Evolutionary conservation across 2,113 vertebrate species (phyloP).

Genomic region (Urocynchramus pylzowi): DNA sequence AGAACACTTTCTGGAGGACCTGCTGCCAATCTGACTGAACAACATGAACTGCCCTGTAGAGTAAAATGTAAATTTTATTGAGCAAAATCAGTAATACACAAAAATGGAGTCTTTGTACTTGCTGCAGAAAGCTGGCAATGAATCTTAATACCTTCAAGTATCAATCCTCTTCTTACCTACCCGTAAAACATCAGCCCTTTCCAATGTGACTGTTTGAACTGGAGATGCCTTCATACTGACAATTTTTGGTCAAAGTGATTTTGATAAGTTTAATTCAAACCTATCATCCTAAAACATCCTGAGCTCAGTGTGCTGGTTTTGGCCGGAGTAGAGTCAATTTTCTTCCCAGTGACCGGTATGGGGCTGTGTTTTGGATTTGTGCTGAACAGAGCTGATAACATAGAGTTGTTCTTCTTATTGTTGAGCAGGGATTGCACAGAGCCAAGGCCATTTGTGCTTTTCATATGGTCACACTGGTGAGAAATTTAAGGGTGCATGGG

Average conservation of each 20-base stretch:
- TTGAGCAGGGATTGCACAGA: neutral
- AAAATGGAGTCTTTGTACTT: neutral
- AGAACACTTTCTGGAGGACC: neutral
- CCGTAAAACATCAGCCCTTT: neutral
- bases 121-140: neutral
- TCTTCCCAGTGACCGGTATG: fast-evolving
- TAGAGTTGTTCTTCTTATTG: neutral
- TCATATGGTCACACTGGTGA: fast-evolving
- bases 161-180: neutral
- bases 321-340: fast-evolving
- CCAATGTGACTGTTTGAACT: neutral
- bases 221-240: neutral
- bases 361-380: neutral
- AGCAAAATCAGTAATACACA: neutral
- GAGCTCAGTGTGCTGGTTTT: neutral
- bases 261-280: neutral
- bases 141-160: constrained; percentile 1
- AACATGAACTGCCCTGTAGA: neutral
- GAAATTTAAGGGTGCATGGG: fast-evolving
- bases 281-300: neutral
- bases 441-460: neutral
- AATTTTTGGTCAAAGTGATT: neutral
- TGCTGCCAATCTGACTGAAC: neutral
- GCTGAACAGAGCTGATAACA: neutral
- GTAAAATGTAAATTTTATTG: constrained; percentile 51